Evolutionary conservation across 2,888 invertebrate genomes (phyloP), one percentile per base, ranked within the genome.

Genomic region (Lepetodrilus schrolli): DNA sequence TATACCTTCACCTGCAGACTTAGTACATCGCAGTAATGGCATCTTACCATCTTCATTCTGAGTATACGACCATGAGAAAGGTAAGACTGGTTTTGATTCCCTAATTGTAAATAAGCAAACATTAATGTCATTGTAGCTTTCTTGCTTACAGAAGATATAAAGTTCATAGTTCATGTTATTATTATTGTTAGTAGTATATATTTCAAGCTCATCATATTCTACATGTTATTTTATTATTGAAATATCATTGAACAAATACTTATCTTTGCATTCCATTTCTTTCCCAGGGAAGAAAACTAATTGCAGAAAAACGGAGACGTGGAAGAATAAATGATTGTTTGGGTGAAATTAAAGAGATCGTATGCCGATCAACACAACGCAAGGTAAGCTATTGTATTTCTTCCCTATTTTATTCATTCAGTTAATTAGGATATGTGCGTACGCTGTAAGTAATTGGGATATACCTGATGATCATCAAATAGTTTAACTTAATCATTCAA

Each of bases 261-360:
- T 4, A 7, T 43, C 4, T 17, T 13, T 13, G 1, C 4, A 4
- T 10, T 10, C 13, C 17, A 30, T 21, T 20, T 37, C 20, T 34
- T 50, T 51, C 47, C n/a, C 70, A 75, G 75, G 76, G 76, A 4
- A 72, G 74, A 65, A 77, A 77, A 43, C 68, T 77, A 1, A 26
- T 77, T 21, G 76, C 76, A 48, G 76, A 77, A 47, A 77, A 77
- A 65, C 74, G 74, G 43, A 34, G 76, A 20, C 58, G 76, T 38
- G 76, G 70, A 2, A 49, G 76, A 21, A 77, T 77, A 30, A 77
- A 77, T 69, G 69, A 74, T 8, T 77, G 72, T 50, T 43, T 77
- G 71, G 43, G 69, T 30, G 70, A 74, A 58, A 77, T 77, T n/a
- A 43, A 74, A 50, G 69, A 66, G 20, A 58, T 77, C 30, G 74